phyloP scores from a whole-genome alignment of 2,113 vertebrate genomes.

The Myotis lucifugus region DNA sequence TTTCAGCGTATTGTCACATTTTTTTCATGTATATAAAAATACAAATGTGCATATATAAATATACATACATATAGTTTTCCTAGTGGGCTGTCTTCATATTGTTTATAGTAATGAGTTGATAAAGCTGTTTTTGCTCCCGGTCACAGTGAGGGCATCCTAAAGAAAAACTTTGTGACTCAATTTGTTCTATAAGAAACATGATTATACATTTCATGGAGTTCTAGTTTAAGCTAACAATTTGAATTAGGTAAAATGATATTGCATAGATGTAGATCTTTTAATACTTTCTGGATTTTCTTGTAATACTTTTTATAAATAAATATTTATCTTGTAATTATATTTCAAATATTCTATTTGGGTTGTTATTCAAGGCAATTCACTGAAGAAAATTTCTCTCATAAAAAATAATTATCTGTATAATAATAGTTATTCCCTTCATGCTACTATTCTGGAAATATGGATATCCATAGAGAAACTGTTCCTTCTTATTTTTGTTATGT shows the following conservation, averaged over 20 bases:
- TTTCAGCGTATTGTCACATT: neutral
- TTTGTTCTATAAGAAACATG: neutral
- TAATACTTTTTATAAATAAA: neutral
- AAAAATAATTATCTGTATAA: conserved; percentile 18
- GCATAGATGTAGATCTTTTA: neutral
- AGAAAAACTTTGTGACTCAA: neutral
- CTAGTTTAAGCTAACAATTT: neutral
- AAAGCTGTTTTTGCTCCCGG: neutral
- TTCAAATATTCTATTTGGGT: neutral
- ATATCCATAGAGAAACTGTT: neutral
- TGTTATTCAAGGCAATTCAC: neutral
- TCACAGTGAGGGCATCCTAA: neutral
- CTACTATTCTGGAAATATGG: neutral
- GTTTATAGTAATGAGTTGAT: neutral
- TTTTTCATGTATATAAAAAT: neutral
- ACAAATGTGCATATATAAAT: neutral
- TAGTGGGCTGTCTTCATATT: neutral
- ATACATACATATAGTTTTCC: neutral
- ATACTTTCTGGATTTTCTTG: neutral
- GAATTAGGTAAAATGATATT: neutral
- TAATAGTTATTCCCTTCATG: neutral
- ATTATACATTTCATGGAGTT: neutral
- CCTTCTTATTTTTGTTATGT: neutral
- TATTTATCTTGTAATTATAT: neutral
- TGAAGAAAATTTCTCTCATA: neutral